Evolutionary conservation across 2,797 vertebrate genomes (phyloP).

Genomic region (Clamator glandarius): DNA sequence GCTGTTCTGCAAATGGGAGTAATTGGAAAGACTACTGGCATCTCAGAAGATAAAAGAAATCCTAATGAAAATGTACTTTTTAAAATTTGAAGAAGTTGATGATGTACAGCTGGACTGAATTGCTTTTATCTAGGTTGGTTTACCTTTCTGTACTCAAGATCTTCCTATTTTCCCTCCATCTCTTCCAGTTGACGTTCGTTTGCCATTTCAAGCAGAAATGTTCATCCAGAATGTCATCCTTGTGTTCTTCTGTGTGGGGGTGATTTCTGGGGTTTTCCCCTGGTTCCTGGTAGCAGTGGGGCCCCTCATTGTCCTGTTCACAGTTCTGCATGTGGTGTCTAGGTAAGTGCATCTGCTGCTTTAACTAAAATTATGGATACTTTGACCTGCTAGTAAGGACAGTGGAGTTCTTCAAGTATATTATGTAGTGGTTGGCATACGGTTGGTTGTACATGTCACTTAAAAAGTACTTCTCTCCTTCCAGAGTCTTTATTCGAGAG

Average conservation of each 20-base stretch:
- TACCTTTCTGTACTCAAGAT: not conserved
- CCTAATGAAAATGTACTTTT: not conserved
- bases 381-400: not conserved
- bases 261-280: slow-evolving; percentile 89
- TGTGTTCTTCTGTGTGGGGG: slow-evolving; percentile 90
- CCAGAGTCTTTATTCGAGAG: slow-evolving; percentile 90
- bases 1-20: not conserved
- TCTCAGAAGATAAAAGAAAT: not conserved
- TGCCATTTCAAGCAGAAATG: slow-evolving; percentile 94
- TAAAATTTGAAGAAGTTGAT: not conserved
- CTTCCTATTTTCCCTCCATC: not conserved
- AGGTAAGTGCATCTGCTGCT: slow-evolving; percentile 71
- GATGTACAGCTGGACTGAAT: not conserved
- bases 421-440: not conserved
- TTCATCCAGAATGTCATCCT: slow-evolving; percentile 94
- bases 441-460: not conserved
- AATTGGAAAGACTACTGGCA: not conserved
- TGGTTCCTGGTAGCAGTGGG: slow-evolving; percentile 92
- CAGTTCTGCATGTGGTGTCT: slow-evolving; percentile 85
- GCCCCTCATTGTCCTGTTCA: slow-evolving; percentile 87
- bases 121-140: not conserved
- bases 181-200: slow-evolving; percentile 87
- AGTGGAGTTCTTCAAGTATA: not conserved
- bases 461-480: not conserved
- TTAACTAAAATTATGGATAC: not conserved